A percentile compares a stretch with the other conserved stretches of the same genome.
Evolutionary conservation across 1,140 invertebrate genomes (phyloP).

Genomic region (Drosophila neocordata): DNA sequence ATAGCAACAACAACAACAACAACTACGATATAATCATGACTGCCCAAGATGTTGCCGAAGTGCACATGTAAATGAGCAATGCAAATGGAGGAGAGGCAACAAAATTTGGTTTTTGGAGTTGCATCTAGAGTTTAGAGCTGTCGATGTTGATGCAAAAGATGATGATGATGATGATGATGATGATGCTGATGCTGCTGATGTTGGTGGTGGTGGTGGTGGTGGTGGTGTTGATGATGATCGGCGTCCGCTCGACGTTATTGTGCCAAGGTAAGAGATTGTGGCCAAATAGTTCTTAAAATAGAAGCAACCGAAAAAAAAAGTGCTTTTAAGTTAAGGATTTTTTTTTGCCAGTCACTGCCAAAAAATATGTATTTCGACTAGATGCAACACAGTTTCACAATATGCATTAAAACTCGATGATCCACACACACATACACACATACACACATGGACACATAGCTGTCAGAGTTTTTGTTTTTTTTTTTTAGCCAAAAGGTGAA

Average conservation of each 20-base stretch:
- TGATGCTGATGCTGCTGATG: slow-evolving; percentile 26
- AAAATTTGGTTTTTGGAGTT: no score
- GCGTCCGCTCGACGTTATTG: slow-evolving; percentile 65
- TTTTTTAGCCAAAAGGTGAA: slow-evolving; percentile 61
- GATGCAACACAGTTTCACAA: slow-evolving; percentile 63
- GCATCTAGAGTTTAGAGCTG: slow-evolving; percentile 20
- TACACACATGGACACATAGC: neutral
- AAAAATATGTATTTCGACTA: slow-evolving; percentile 41
- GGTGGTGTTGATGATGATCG: slow-evolving; percentile 27
- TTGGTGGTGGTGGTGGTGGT: slow-evolving; percentile 21
- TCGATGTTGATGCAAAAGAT: slow-evolving; percentile 20
- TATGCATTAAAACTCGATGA: slow-evolving; percentile 10
- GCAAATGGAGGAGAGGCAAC: slow-evolving; percentile 55
- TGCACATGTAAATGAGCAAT: slow-evolving; percentile 68
- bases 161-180: slow-evolving; percentile 24
- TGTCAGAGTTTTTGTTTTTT: slow-evolving; percentile 11
- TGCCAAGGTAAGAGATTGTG: slow-evolving; percentile 78
- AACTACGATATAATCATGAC: slow-evolving; percentile 67
- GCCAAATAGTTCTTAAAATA: slow-evolving; percentile 78
- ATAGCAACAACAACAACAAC: slow-evolving; percentile 26
- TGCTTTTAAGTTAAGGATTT: slow-evolving; percentile 43
- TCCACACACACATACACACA: neutral
- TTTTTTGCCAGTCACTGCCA: slow-evolving; percentile 73
- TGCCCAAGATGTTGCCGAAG: slow-evolving; percentile 72
- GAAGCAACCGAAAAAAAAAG: slow-evolving; percentile 13